Conservation (phyloP, 2,113 vertebrate species). For the Ranitomeya imitator region DNA sequence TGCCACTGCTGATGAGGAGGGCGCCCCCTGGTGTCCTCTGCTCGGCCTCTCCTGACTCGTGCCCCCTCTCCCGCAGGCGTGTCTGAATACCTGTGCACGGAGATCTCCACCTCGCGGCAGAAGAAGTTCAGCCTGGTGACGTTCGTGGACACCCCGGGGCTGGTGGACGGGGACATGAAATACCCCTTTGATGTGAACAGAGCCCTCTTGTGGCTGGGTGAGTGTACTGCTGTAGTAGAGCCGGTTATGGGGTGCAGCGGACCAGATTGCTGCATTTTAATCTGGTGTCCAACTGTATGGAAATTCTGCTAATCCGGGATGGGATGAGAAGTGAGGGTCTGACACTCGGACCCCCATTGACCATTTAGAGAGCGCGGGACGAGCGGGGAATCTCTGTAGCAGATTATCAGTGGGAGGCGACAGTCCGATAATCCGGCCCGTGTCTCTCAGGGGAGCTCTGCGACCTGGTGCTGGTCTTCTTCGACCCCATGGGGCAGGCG, state of each 20-base stretch:
- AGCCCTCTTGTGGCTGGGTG: slow-evolving; percentile 81
- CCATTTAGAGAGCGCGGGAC: too few species aligned
- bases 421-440: background rate
- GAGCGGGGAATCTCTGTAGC: too few species aligned
- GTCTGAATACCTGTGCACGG: slow-evolving; percentile 79
- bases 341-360: too few species aligned
- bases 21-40: background rate
- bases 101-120: slow-evolving; percentile 82
- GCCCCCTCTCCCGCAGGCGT: slow-evolving; percentile 68
- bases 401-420: background rate
- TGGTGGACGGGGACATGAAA: slow-evolving; percentile 86
- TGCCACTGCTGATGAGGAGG: too few species aligned
- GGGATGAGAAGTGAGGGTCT: too few species aligned
- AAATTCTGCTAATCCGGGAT: too few species aligned
- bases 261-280: too few species aligned
- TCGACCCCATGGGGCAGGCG: slow-evolving; percentile 85
- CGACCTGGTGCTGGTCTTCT: slow-evolving; percentile 83
- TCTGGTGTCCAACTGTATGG: too few species aligned
- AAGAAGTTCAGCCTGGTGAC: slow-evolving; percentile 83
- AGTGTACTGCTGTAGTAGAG: slow-evolving; percentile 47
- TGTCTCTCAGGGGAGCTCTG: slow-evolving; percentile 74
- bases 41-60: background rate
- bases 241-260: too few species aligned
- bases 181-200: slow-evolving; percentile 83
- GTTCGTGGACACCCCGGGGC: slow-evolving; percentile 80